Conservation (phyloP, 2,113 vertebrate species). For the Maccullochella peelii region DNA sequence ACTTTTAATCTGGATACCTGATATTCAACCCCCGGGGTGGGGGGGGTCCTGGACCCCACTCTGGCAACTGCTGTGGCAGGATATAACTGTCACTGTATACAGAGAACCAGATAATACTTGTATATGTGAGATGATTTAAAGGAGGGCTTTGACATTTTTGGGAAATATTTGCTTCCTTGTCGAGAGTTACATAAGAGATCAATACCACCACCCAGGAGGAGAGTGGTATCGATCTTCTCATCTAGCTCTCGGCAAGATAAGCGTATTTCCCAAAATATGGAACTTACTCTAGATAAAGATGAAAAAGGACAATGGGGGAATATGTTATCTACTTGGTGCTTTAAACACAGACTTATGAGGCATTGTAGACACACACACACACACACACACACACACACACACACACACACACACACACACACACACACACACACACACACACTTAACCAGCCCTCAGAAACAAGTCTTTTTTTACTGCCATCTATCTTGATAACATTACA, state of each 20-base stretch:
- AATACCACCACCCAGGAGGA: background rate
- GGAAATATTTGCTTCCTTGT: background rate
- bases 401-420: constrained; percentile 5
- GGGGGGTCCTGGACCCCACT: background rate
- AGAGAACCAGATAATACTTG: background rate
- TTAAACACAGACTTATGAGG: constrained; percentile 19
- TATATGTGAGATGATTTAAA: background rate
- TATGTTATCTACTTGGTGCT: background rate
- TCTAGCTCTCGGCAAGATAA: background rate
- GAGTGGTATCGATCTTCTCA: background rate
- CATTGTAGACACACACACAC: background rate
- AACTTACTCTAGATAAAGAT: background rate
- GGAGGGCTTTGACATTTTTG: background rate
- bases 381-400: no score
- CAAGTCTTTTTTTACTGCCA: constrained; percentile 10
- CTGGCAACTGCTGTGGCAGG: background rate
- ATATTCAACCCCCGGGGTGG: background rate
- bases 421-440: background rate
- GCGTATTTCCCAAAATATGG: background rate
- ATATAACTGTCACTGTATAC: background rate
- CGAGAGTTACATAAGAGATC: background rate
- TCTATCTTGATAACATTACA: constrained; percentile 27
- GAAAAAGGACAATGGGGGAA: background rate
- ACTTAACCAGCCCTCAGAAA: background rate
- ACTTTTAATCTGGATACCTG: background rate